These are phyloP conservation scores for Diabrotica balteata DNA, from an alignment of 2,888 invertebrate genomes.

Conservation along the genomic window DNA sequence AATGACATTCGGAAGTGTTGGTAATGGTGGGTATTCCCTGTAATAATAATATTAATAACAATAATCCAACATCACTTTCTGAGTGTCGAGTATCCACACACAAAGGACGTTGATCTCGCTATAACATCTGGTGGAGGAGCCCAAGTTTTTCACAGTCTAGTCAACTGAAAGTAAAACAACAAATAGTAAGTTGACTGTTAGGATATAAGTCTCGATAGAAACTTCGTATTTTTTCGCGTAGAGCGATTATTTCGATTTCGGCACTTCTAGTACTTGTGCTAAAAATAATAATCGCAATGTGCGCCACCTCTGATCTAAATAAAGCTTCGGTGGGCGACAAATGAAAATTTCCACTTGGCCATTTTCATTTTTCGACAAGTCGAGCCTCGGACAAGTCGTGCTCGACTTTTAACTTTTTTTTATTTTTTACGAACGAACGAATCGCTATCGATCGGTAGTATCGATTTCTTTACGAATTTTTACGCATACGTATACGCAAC, in stretches of 20 bases:
- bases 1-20: constrained; percentile 14
- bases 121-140: neutral
- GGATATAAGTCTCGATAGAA: neutral
- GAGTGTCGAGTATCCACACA: constrained; percentile 10
- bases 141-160: neutral
- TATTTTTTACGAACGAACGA: constrained; percentile 55
- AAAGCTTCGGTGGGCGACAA: constrained; percentile 58
- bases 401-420: constrained; percentile 38
- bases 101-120: neutral
- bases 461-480: constrained; percentile 25
- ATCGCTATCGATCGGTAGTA: constrained; percentile 31
- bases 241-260: neutral
- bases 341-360: constrained; percentile 57
- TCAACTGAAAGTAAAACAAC: neutral
- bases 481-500: constrained; percentile 5
- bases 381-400: constrained; percentile 53
- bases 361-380: constrained; percentile 57
- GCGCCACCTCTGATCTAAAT: constrained; percentile 56
- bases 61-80: constrained; percentile 4
- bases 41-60: constrained; percentile 11
- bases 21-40: constrained; percentile 15
- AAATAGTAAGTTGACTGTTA: neutral
- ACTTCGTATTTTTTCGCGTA: neutral
- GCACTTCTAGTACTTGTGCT: constrained; percentile 8
- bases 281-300: constrained; percentile 47